Base-by-base conservation (phyloP, 1,140 invertebrate genomes). In the Argopecten irradians region DNA sequence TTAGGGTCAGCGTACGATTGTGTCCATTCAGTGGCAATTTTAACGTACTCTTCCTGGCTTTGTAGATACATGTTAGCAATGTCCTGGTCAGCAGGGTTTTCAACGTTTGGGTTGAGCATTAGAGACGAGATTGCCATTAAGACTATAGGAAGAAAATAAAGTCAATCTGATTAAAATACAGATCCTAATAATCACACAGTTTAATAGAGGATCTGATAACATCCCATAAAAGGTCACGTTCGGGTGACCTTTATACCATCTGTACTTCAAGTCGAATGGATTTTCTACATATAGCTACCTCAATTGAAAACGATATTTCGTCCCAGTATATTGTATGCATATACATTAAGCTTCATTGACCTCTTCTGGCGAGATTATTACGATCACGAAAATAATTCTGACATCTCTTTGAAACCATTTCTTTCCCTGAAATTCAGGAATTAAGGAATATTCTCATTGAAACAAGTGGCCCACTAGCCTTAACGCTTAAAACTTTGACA, bases 91-190 rank as follows among this genome's bases (percentile, higher is more conserved):
- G 87, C 89, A 14, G 91, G 90, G 84, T 91, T 91, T 2, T 92
- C 91, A 0, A 85, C n/a, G 41, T 91, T 89, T 7, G 91, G 91
- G 36, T 85, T 84, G 84, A 90, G 19, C 83, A 92, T 34, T 33
- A 92, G 39, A 8, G 91, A 92, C 33, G 86, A 90, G 14, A 91
- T 91, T 0, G 91, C 91, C 85, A 89, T 82, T 41, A 92, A 86
- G 86, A 92, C 91, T 92, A 88, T 36, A 92, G 89, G 9, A 16
- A 71, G 36, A 83, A 86, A 36, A 35, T 82, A n/a, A 36, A 55
- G 14, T 32, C 33, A 22, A 46, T 55, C 0, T 86, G n/a, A 41
- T n/a, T 41, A 13, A 86, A 86, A 9, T 8, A 34, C n/a, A 84
- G 9, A 33, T 84, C 35, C n/a, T 7, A 16, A 0, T 34, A 5